Conservation (phyloP, 2,888 invertebrate genomes). For the Gerosis bhagava region DNA sequence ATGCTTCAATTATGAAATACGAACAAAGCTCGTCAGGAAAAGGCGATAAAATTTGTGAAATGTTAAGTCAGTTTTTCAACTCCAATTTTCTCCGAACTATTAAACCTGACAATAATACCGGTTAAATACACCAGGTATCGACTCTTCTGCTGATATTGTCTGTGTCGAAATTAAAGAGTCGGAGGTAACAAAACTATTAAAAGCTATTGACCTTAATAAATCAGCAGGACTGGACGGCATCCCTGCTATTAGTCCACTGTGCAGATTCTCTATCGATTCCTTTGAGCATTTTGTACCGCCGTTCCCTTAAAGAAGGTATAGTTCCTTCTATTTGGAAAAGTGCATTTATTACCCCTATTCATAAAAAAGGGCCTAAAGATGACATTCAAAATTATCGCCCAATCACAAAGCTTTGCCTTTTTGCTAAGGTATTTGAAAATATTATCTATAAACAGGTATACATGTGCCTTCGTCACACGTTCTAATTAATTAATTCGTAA, state of each 20-base stretch:
- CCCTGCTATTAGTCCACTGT: constrained; percentile 2
- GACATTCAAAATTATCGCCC: constrained; percentile 3
- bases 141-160: neutral
- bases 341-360: constrained; percentile 7
- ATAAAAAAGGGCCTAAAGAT: constrained; percentile 4
- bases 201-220: neutral
- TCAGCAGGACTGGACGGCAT: constrained; percentile 2
- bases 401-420: no score
- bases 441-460: no score
- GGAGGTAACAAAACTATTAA: neutral
- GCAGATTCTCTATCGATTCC: neutral
- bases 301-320: neutral
- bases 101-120: no score
- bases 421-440: no score
- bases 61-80: constrained; percentile 1
- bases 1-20: neutral
- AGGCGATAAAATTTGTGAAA: constrained; percentile 2
- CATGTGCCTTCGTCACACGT: no score
- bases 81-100: neutral
- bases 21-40: neutral
- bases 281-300: neutral
- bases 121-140: no score
- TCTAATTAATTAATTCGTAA: no score
- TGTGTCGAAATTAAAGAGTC: neutral
- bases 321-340: constrained; percentile 4